Base-by-base conservation (phyloP, 2,797 vertebrate genomes). In the Bufotes viridis region DNA sequence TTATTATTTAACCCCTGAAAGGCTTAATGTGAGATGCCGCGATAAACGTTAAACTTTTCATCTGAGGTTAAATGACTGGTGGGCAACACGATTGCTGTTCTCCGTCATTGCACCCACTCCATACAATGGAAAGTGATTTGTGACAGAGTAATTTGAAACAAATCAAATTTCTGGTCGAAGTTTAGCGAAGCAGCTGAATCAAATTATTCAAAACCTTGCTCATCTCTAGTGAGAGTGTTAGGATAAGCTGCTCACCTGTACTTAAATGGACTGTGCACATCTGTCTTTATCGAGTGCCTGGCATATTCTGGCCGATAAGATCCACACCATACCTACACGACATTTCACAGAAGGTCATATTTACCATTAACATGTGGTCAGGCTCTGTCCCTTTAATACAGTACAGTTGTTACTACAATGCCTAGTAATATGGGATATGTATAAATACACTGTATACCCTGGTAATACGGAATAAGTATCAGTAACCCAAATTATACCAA, bases 231-330 rank as follows among this genome's bases (percentile, higher is more conserved):
- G 26, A 20, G 8, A 4, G 14, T 29, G 11, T 81, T 42, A 12
- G 17, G 7, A 29, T 18, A 22, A 14, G 18, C 18, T 74, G 81
- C 92, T 90, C 93, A 97, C 98, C 98, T 98, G 96, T 97, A 99
- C 90, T 98, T 97, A 89, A 98, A 94, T 75, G 98, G 98, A 91
- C 98, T 99, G 95, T 99, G 98, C 18, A 96, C 96, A 3, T 99
- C 98, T 0, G 97, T 98, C 94, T 98, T 99, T 90, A 99, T 98
- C 60, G 97, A 97, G 94, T 98, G 98, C 90, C 96, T 94, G 86
- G 98, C 98, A 2, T 97, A 99, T 90, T 99, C 98, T 1, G 98
- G 98, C 84, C 97, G 96, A 94, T 99, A 99, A 90, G 97, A 97
- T 5, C 98, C 98, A 63, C 98, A 99, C 98, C 98, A 99, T 34